Conservation (phyloP, 1,140 invertebrate genomes). For the Caenorhabditis brenneri region DNA sequence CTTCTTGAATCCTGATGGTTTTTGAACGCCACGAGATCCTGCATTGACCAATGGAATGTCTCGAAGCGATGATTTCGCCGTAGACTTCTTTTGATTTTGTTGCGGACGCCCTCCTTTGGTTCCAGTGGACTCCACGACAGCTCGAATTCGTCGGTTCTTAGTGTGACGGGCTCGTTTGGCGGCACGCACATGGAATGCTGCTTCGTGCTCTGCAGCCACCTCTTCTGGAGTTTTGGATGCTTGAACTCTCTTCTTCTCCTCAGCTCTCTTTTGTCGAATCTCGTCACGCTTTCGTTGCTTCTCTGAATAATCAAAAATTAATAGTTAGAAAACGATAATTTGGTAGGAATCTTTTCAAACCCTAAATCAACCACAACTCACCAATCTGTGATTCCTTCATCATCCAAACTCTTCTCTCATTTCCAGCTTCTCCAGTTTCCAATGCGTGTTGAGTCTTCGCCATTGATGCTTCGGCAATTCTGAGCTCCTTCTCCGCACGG, state of each 20-base stretch:
- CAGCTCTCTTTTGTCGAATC: constrained; percentile 39
- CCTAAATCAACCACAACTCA: not conserved
- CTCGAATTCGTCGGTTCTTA: constrained; percentile 31
- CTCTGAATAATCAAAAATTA: constrained; percentile 20
- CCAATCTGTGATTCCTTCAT: constrained; percentile 75
- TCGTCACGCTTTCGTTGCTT: constrained; percentile 47
- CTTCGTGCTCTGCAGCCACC: constrained; percentile 47
- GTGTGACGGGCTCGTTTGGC: constrained; percentile 51
- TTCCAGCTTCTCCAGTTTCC: constrained; percentile 72
- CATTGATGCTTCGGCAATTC: constrained; percentile 83
- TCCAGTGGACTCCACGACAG: constrained; percentile 21
- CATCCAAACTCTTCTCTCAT: constrained; percentile 81
- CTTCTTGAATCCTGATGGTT: not conserved
- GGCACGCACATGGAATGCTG: constrained; percentile 60
- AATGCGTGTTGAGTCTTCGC: constrained; percentile 81
- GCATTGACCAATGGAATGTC: constrained; percentile 4
- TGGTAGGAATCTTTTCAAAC: not conserved
- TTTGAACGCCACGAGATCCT: not conserved
- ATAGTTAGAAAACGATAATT: no score
- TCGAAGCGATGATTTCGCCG: not conserved
- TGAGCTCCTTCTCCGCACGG: constrained; percentile 81
- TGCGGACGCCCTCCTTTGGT: not conserved
- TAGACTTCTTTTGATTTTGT: not conserved
- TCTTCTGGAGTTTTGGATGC: constrained; percentile 60
- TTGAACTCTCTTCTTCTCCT: constrained; percentile 51